Conservation (phyloP, 2,888 invertebrate genomes). For the Hipparchia semele region DNA sequence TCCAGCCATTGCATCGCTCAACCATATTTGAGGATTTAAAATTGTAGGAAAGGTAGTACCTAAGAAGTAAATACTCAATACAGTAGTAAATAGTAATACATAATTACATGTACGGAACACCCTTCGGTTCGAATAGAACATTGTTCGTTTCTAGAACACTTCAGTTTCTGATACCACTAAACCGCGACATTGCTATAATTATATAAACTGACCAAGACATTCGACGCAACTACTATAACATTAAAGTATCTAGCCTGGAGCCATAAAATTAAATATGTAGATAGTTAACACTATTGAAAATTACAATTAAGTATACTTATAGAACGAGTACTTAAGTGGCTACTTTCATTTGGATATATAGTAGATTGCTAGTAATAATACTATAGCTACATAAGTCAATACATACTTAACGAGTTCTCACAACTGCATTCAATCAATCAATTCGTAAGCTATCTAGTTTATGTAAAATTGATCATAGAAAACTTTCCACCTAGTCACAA, state of each 20-base stretch:
- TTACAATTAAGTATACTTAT: conserved; percentile 12
- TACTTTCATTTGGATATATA: conserved; percentile 20
- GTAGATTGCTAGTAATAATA: background rate
- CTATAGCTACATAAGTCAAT: background rate
- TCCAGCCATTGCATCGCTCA: too few species aligned
- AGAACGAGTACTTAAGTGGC: background rate
- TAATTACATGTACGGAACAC: background rate
- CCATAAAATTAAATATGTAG: conserved; percentile 1
- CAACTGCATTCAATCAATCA: background rate
- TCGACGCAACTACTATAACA: background rate
- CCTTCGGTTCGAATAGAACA: background rate
- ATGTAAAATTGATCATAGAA: too few species aligned
- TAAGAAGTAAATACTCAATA: too few species aligned
- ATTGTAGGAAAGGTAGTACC: too few species aligned
- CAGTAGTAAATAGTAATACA: too few species aligned
- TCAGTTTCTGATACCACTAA: conserved; percentile 3
- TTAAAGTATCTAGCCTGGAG: conserved; percentile 1
- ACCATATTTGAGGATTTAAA: too few species aligned
- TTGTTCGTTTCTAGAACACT: background rate
- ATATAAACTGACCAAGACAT: conserved; percentile 14
- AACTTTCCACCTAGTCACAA: too few species aligned
- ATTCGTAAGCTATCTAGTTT: background rate
- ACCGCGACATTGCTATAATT: background rate
- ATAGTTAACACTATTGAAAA: conserved; percentile 10
- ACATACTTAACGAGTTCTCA: background rate